Evolutionary conservation across 2,113 vertebrate genomes (phyloP).

Genomic region (Daubentonia madagascariensis): DNA sequence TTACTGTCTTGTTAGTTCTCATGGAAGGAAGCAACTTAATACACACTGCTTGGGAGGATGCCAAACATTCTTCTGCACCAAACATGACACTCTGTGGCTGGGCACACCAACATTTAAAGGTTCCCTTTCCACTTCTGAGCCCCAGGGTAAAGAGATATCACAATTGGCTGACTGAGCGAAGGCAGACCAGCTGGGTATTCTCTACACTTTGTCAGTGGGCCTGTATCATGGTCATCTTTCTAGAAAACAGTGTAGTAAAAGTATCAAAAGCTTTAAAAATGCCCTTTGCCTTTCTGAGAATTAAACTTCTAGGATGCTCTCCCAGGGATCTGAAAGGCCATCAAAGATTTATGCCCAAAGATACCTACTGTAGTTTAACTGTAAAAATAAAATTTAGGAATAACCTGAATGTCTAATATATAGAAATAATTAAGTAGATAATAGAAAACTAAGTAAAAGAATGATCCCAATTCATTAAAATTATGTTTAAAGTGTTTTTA

Average conservation of each 20-base stretch:
- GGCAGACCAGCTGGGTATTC: neutral
- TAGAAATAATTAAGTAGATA: constrained; percentile 21
- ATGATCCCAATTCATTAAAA: neutral
- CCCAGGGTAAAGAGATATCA: neutral
- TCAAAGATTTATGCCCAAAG: neutral
- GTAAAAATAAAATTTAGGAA: constrained; percentile 3
- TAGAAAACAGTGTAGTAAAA: neutral
- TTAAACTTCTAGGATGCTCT: neutral
- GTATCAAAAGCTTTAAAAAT: neutral
- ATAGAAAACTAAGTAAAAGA: constrained; percentile 1
- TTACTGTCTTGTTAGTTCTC: constrained; percentile 20
- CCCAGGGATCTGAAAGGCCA: neutral
- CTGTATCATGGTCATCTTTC: neutral
- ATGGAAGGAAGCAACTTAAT: constrained; percentile 37
- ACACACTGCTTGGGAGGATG: neutral
- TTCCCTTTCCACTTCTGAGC: neutral
- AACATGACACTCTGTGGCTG: neutral
- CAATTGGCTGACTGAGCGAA: neutral
- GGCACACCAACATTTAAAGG: neutral
- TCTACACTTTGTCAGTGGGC: neutral
- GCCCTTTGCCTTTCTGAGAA: neutral
- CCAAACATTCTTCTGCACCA: neutral
- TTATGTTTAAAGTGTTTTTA: constrained; percentile 10
- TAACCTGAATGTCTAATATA: neutral
- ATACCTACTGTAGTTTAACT: neutral